Conservation (phyloP, 2,113 vertebrate genomes). For the Ceyx melanurus region DNA sequence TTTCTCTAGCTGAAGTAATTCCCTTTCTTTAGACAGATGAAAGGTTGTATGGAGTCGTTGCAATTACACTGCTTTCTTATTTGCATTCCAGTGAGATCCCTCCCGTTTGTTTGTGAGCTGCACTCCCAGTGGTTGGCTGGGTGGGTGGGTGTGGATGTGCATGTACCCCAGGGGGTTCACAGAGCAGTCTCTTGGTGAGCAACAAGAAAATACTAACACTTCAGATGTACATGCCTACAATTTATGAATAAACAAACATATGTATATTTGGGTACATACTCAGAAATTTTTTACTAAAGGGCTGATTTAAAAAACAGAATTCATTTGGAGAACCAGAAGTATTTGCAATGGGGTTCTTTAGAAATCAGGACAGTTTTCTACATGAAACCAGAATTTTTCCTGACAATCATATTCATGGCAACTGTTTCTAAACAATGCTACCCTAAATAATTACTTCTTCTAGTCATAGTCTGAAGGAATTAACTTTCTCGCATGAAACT, state of each 20-base stretch:
- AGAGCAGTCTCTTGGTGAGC: neutral
- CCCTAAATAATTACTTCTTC: neutral
- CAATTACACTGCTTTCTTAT: neutral
- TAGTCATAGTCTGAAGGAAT: neutral
- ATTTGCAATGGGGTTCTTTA: rapidly evolving
- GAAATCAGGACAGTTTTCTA: neutral
- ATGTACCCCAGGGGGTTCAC: neutral
- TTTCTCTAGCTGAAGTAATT: neutral
- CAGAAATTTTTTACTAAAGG: neutral
- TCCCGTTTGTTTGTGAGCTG: neutral
- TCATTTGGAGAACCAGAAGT: neutral
- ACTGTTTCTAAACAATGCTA: neutral
- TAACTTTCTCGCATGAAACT: neutral
- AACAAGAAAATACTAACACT: neutral
- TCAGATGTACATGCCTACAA: neutral
- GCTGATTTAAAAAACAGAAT: neutral
- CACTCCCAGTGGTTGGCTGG: neutral
- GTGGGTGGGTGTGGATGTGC: neutral
- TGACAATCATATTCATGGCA: neutral
- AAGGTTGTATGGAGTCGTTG: neutral
- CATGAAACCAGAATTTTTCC: neutral
- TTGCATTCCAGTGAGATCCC: neutral
- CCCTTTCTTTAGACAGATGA: neutral
- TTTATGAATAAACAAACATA: neutral
- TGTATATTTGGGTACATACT: neutral